Evolutionary conservation across 2,797 vertebrate species (phyloP), one percentile per base, ranked within the genome.

Genomic region (Oryzias dopingdopingensis): DNA sequence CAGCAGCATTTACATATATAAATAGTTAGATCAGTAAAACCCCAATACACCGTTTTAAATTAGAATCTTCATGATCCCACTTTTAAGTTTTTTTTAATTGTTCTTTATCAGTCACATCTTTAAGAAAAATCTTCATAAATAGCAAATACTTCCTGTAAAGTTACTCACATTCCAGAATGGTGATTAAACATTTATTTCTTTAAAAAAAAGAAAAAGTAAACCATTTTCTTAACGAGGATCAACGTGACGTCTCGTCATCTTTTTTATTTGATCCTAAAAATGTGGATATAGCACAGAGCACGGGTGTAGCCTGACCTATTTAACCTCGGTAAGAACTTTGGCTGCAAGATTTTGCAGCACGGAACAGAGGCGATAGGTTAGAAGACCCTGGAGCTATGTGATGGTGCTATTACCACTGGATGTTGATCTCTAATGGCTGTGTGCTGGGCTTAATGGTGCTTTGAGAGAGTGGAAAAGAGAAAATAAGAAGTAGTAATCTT

Each of bases 401-500:
- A 79, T 61, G 81, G 61, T 50, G 80, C 81, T 77, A 86, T 89
- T 89, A 88, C 75, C 56, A 52, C 75, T 16, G 74, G 79, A 78
- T 88, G 85, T 84, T 87, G 88, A 86, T 85, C 82, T 87, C 73
- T 89, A 87, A 89, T 88, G 81, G 81, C 74, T 29, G 74, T 77
- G 79, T 65, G 74, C 73, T 64, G 77, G 70, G 51, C 66, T 60
- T 89, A 89, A 89, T 89, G 86, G 82, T 69, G 79, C 86, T 81
- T 43, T 64, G 76, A 80, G 62, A 83, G 74, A 81, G 82, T 56
- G 65, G 80, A 64, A 82, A 68, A 67, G 69, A 77, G 82, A 80
- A 84, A 82, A 86, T 75, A 85, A 83, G 75, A 78, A 64, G 79
- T 72, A 76, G 85, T 90, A 85, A 90, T 90, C 81, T 86, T 55